Conservation (phyloP, 1,140 invertebrate genomes). For the Bombus sylvicola region DNA sequence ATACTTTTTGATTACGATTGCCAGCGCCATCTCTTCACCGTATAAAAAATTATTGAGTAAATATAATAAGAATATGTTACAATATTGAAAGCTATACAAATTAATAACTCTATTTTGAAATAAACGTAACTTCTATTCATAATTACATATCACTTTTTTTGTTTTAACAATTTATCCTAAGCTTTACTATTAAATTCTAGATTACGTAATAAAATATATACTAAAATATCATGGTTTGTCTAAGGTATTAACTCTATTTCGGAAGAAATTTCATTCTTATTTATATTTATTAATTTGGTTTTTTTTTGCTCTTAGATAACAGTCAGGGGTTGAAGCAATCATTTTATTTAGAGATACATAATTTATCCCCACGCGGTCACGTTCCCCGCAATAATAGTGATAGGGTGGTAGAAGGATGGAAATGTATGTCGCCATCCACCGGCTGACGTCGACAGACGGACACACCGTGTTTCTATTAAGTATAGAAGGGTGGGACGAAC, state of each 20-base stretch:
- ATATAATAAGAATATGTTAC: not conserved
- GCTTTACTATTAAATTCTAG: not conserved
- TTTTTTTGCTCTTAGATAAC: not conserved
- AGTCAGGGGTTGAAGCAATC: too few relatives aligned
- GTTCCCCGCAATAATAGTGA: not conserved
- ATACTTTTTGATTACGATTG: not conserved
- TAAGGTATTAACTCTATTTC: not conserved
- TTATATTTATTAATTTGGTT: not conserved
- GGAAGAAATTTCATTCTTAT: not conserved
- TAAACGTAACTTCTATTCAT: not conserved
- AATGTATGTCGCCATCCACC: constrained; percentile 31
- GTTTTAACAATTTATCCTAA: not conserved
- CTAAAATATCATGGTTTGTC: not conserved
- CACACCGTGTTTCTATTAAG: not conserved
- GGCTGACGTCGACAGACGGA: constrained; percentile 20
- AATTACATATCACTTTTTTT: not conserved
- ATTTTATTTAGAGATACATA: not conserved
- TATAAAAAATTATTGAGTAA: not conserved
- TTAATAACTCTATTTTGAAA: not conserved
- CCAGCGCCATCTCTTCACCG: not conserved
- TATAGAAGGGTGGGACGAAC: not conserved
- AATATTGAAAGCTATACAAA: not conserved
- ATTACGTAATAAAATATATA: not conserved
- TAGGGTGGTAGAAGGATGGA: constrained; percentile 6
- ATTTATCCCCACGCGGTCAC: not conserved